Conservation (phyloP, 2,113 vertebrate genomes). For the Gasterosteus nipponicus region DNA sequence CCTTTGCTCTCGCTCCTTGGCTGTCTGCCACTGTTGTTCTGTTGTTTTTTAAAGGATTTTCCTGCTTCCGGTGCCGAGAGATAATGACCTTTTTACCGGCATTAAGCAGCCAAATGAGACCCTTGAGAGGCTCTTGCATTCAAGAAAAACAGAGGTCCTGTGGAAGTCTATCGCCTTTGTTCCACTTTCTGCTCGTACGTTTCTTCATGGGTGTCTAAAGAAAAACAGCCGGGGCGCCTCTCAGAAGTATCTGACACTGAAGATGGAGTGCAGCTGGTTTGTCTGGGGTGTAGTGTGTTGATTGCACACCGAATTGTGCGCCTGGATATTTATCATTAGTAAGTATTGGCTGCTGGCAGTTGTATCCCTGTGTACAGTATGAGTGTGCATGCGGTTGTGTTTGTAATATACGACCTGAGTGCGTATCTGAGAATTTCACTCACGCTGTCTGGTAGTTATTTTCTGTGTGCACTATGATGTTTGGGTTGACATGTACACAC, state of each 20-base stretch:
- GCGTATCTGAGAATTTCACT: slow-evolving; percentile 20
- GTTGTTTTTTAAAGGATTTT: slow-evolving; percentile 71
- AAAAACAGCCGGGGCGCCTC: slow-evolving; percentile 28
- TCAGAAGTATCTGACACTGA: slow-evolving; percentile 27
- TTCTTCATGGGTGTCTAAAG: slow-evolving; percentile 27
- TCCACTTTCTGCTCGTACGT: slow-evolving; percentile 49
- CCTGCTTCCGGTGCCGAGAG: slow-evolving; percentile 58
- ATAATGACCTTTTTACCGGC: slow-evolving; percentile 66
- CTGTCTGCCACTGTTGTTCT: slow-evolving; percentile 77
- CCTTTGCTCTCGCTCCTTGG: slow-evolving; percentile 68
- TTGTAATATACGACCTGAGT: slow-evolving; percentile 17
- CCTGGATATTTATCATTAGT: slow-evolving; percentile 39
- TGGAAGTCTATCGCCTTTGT: slow-evolving; percentile 61
- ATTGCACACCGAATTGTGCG: slow-evolving; percentile 15
- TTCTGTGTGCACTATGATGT: slow-evolving; percentile 28
- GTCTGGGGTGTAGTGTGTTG: slow-evolving; percentile 8
- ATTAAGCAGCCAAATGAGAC: slow-evolving; percentile 65
- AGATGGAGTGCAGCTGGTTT: slow-evolving; percentile 19
- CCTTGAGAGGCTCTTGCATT: slow-evolving; percentile 62
- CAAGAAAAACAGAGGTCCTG: slow-evolving; percentile 57
- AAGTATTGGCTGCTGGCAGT: slow-evolving; percentile 40
- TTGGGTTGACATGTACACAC: slow-evolving; percentile 70
- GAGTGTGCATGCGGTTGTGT: slow-evolving; percentile 16
- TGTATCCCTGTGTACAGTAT: slow-evolving; percentile 4
- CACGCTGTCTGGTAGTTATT: slow-evolving; percentile 16